phyloP scores from a whole-genome alignment of 2,888 invertebrate species.

The Brachynemurus nebulosus region DNA sequence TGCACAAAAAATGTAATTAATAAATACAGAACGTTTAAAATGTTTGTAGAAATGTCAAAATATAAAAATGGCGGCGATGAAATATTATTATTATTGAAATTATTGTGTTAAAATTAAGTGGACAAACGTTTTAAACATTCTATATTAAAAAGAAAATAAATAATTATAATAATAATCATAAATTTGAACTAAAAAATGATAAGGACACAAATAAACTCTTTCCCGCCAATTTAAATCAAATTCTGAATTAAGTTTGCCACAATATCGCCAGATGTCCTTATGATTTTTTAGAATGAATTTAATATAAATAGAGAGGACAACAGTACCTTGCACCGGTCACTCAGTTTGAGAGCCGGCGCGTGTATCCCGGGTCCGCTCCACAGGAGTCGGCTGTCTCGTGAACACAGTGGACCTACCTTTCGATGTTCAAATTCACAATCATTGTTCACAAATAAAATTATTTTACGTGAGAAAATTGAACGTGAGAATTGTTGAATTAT shows the following conservation, averaged over 20 bases:
- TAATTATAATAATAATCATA: neutral
- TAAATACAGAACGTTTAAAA: neutral
- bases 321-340: constrained; percentile 71
- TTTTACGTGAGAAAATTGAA: too few species aligned
- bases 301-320: constrained; percentile 24
- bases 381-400: constrained; percentile 32
- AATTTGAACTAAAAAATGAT: neutral
- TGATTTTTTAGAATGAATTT: neutral
- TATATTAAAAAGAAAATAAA: neutral
- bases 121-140: neutral
- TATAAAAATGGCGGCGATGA: too few species aligned
- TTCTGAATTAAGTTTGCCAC: neutral
- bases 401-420: constrained; percentile 40
- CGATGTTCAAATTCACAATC: constrained; percentile 21
- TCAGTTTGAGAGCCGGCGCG: constrained; percentile 66
- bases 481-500: too few species aligned
- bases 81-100: too few species aligned
- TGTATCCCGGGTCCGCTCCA: constrained; percentile 38
- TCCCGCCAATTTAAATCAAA: neutral
- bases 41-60: neutral
- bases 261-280: neutral
- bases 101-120: too few species aligned
- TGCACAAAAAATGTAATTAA: neutral
- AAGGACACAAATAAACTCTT: neutral
- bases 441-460: too few species aligned